Conservation (phyloP, 2,888 invertebrate genomes). For the Ophonus ardosiacus region DNA sequence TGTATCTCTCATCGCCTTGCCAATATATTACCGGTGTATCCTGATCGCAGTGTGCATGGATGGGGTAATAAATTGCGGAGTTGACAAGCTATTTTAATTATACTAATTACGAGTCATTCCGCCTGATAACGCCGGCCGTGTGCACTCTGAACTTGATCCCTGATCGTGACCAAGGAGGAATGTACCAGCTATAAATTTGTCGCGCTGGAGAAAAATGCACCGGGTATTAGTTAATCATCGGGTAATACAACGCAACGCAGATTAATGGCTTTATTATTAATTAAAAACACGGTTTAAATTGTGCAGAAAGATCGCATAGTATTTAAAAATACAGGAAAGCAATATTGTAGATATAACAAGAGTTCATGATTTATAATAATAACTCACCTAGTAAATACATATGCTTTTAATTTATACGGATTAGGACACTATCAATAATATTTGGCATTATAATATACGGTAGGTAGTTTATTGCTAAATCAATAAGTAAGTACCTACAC, state of each 20-base stretch:
- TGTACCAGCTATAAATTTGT: not conserved
- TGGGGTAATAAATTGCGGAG: constrained; percentile 60
- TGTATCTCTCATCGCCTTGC: not conserved
- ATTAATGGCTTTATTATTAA: not conserved
- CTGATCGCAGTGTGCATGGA: not conserved
- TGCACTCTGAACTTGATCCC: not conserved
- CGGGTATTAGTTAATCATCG: not conserved
- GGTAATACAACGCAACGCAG: not conserved
- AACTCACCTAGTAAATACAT: too few species aligned
- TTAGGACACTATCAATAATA: too few species aligned
- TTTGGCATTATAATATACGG: too few species aligned
- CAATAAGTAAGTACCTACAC: too few species aligned
- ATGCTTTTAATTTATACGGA: too few species aligned
- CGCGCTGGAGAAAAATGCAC: not conserved
- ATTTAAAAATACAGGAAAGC: too few species aligned
- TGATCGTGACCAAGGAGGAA: constrained; percentile 16
- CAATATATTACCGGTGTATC: constrained; percentile 14
- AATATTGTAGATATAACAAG: too few species aligned
- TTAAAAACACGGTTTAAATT: not conserved
- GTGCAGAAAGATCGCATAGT: too few species aligned
- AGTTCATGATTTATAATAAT: too few species aligned
- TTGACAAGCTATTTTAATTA: constrained; percentile 64
- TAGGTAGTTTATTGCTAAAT: too few species aligned
- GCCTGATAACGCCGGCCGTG: constrained; percentile 49
- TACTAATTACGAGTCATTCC: constrained; percentile 64